These are phyloP conservation scores for Tinea semifulvella DNA, from an alignment of 2,888 invertebrate species.

Conservation along the genomic window DNA sequence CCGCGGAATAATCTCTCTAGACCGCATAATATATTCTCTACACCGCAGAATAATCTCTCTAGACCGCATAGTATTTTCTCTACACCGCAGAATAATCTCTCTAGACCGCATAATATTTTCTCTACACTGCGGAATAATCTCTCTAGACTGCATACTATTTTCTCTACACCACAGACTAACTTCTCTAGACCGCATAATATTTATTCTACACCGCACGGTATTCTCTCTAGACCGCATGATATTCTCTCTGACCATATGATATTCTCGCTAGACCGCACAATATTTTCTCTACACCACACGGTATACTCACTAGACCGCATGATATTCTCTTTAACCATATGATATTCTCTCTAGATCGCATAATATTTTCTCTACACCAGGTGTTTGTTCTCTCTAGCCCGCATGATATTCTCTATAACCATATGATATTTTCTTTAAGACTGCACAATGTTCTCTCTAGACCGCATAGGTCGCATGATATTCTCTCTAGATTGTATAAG, in stretches of 20 bases:
- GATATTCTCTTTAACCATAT: background rate
- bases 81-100: background rate
- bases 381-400: background rate
- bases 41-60: background rate
- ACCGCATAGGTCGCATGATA: background rate
- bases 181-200: background rate
- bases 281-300: too few species aligned
- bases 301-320: too few species aligned
- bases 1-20: background rate
- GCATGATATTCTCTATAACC: background rate
- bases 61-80: background rate
- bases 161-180: background rate
- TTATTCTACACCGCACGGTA: background rate
- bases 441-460: background rate
- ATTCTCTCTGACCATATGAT: background rate
- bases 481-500: background rate
- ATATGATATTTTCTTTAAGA: background rate
- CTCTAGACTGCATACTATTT: background rate
- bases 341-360: background rate
- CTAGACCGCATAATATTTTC: background rate
- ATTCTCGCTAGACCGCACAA: background rate
- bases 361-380: slow-evolving; percentile 74
- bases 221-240: background rate
- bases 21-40: background rate
- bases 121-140: background rate